Percentiles rank a stretch among this genome's conserved stretches.
These are phyloP conservation scores for Coturnix japonica DNA, from an alignment of 2,113 vertebrate genomes.

Conservation along the genomic window DNA sequence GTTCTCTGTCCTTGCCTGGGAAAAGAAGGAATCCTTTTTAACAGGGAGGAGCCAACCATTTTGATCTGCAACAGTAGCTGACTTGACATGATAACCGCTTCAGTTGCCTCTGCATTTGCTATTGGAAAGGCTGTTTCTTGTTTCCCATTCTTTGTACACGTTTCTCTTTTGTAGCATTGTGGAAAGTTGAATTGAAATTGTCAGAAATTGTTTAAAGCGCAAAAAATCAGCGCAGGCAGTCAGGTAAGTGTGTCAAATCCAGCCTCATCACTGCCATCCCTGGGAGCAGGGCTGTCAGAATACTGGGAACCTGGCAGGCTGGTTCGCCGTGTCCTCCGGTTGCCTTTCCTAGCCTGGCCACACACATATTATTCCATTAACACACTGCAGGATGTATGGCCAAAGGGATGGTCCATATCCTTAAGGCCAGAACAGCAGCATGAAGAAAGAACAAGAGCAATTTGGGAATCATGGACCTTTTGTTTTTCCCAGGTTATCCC, in stretches of 20 bases:
- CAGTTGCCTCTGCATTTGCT: rapidly evolving
- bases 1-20: not conserved
- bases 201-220: not conserved
- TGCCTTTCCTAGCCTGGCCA: rapidly evolving
- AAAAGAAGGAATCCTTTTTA: not conserved
- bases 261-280: rapidly evolving
- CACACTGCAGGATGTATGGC: too few species aligned
- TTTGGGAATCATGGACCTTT: not conserved
- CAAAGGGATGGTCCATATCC: not conserved
- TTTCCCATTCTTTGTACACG: rapidly evolving
- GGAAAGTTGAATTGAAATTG: not conserved
- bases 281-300: not conserved
- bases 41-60: not conserved
- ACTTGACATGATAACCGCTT: not conserved
- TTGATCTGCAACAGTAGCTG: not conserved
- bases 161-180: rapidly evolving
- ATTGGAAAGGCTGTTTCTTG: not conserved
- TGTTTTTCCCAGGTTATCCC: not conserved
- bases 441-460: not conserved
- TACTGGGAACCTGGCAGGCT: not conserved
- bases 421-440: not conserved
- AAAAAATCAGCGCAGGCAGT: rapidly evolving
- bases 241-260: rapidly evolving
- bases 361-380: too few species aligned
- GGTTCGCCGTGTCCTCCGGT: rapidly evolving